Percentiles rank a stretch among this genome's conserved stretches.
phyloP scores from a whole-genome alignment of 1,140 invertebrate species.

The Leptoteleia sp. region DNA sequence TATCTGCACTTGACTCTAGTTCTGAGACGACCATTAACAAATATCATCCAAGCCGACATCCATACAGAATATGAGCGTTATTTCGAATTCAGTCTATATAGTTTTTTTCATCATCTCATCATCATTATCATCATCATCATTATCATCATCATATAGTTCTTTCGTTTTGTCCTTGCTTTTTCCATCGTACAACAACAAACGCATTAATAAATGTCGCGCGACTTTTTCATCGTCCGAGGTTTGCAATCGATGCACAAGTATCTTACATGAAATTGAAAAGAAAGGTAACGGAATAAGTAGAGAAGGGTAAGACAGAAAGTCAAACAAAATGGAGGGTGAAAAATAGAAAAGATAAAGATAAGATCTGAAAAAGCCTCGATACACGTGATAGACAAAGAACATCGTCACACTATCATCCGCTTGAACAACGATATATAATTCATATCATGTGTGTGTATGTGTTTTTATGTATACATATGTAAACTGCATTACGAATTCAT shows the following conservation, averaged over 20 bases:
- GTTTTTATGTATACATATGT: constrained; percentile 22
- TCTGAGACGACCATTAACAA: constrained; percentile 79
- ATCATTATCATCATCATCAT: constrained; percentile 32
- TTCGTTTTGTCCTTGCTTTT: constrained; percentile 68
- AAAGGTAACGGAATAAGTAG: constrained; percentile 12
- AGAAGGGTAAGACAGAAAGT: constrained; percentile 1
- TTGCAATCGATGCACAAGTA: constrained; percentile 58
- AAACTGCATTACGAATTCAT: constrained; percentile 42
- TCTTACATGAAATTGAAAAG: constrained; percentile 53
- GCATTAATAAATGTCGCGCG: constrained; percentile 46
- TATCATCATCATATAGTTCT: constrained; percentile 61
- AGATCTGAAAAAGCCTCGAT: constrained; percentile 36
- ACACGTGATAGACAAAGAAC: constrained; percentile 47
- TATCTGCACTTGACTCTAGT: constrained; percentile 69
- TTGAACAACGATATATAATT: constrained; percentile 55
- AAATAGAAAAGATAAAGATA: constrained; percentile 2
- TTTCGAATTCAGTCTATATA: constrained; percentile 74
- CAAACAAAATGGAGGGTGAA: background rate
- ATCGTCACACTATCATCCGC: constrained; percentile 57
- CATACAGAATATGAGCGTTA: constrained; percentile 72
- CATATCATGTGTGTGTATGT: constrained; percentile 27
- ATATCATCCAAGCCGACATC: constrained; percentile 76
- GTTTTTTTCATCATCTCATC: constrained; percentile 45
- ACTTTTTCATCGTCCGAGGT: constrained; percentile 61
- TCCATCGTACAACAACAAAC: constrained; percentile 61